Percentiles rank a stretch among this genome's conserved stretches.
Conservation (phyloP, 2,113 vertebrate genomes). For the Salvelinus sp. region DNA sequence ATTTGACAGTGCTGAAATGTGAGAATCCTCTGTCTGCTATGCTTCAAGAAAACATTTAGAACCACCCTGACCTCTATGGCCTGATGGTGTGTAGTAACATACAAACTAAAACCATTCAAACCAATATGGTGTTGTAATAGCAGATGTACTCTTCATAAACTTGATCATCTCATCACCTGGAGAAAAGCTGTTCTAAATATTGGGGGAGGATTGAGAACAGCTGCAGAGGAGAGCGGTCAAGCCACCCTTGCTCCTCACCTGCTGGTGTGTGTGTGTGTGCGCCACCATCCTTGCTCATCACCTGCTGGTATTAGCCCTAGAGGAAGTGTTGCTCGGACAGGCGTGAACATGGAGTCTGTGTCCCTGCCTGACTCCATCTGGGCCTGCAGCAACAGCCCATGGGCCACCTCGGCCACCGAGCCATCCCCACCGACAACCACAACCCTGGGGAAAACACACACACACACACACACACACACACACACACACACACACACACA, state of each 20-base stretch:
- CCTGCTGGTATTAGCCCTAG: slow-evolving; percentile 96
- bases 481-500: not conserved
- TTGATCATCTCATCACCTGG: not conserved
- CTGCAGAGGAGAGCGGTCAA: not conserved
- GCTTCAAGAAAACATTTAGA: too few species aligned
- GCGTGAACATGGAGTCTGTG: slow-evolving; percentile 64
- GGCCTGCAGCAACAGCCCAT: slow-evolving; percentile 88
- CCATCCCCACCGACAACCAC: slow-evolving; percentile 95
- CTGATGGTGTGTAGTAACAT: too few species aligned
- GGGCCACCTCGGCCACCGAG: slow-evolving; percentile 85
- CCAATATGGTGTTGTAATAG: too few species aligned
- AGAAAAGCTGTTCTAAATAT: not conserved
- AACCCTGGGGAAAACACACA: slow-evolving; percentile 70
- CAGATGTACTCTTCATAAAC: not conserved
- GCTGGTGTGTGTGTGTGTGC: not conserved
- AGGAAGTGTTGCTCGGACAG: slow-evolving; percentile 80
- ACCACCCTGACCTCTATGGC: too few species aligned
- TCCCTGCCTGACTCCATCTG: slow-evolving; percentile 84
- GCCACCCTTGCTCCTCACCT: not conserved
- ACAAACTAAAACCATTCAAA: too few species aligned
- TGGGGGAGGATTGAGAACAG: not conserved
- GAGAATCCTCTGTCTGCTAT: too few species aligned
- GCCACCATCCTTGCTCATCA: slow-evolving; percentile 56
- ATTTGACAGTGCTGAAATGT: too few species aligned
- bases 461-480: not conserved